These are phyloP conservation scores for Corydoras maculifer DNA, from an alignment of 2,113 vertebrate genomes.

Conservation along the genomic window DNA sequence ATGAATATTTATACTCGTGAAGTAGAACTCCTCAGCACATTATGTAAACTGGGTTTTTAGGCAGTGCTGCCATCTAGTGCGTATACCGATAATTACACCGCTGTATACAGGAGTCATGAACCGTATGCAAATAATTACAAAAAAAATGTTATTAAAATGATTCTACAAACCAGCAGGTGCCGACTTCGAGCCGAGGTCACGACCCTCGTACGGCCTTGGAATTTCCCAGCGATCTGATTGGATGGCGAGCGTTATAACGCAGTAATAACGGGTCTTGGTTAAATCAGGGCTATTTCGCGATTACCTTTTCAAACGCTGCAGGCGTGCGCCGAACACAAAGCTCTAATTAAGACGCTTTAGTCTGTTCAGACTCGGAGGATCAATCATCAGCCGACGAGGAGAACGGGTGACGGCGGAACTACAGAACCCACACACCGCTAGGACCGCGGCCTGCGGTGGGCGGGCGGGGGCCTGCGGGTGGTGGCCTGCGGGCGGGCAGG, in stretches of 20 bases:
- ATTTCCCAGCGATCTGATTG: neutral
- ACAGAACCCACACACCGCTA: neutral
- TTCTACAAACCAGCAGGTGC: too few species aligned
- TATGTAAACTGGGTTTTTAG: conserved; percentile 23
- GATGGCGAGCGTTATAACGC: too few species aligned
- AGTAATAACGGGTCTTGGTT: neutral
- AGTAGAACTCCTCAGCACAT: too few species aligned
- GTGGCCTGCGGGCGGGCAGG: too few species aligned
- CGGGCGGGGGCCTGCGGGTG: too few species aligned
- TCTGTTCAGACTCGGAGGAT: conserved; percentile 2
- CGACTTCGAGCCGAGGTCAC: too few species aligned
- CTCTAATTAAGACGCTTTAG: neutral
- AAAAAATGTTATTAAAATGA: too few species aligned
- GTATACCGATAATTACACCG: conserved; percentile 15
- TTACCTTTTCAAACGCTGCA: neutral
- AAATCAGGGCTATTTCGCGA: conserved; percentile 1
- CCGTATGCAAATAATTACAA: too few species aligned
- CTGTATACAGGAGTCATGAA: conserved; percentile 25
- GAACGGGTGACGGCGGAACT: conserved; percentile 3
- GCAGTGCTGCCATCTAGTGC: conserved; percentile 55
- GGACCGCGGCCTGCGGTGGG: neutral
- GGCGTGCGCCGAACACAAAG: conserved; percentile 3
- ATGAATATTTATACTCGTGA: too few species aligned
- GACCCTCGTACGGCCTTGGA: neutral
- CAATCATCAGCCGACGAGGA: neutral